phyloP scores from a whole-genome alignment of 2,797 vertebrate genomes.

The Cossypha polioptera region DNA sequence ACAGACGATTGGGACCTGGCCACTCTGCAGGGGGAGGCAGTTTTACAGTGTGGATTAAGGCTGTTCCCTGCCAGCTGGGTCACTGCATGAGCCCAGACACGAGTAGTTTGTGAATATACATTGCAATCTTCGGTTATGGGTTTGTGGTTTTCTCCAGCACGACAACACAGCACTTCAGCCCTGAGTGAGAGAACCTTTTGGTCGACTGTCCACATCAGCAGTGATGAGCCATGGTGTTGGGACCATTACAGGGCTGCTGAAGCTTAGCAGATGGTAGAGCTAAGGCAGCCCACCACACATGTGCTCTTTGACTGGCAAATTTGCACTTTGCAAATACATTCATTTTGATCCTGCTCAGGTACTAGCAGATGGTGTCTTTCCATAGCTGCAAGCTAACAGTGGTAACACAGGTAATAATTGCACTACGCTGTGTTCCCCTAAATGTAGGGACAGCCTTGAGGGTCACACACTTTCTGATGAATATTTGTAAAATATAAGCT shows the following conservation, averaged over 20 bases:
- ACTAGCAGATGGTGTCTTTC: not conserved
- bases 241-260: not conserved
- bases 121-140: not conserved
- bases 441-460: not conserved
- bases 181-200: not conserved
- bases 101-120: not conserved
- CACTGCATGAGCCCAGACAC: not conserved
- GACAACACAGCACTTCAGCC: not conserved
- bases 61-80: not conserved
- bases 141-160: not conserved
- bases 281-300: not conserved
- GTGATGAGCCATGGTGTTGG: rapidly evolving
- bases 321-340: not conserved
- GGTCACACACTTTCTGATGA: not conserved
- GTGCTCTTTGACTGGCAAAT: not conserved
- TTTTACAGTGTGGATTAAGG: not conserved
- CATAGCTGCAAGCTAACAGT: not conserved
- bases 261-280: not conserved
- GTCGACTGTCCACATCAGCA: not conserved
- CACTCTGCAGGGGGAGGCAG: not conserved
- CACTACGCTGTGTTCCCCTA: rapidly evolving
- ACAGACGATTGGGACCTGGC: not conserved
- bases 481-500: not conserved
- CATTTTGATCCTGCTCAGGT: not conserved
- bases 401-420: not conserved